phyloP scores from a whole-genome alignment of 2,113 vertebrate genomes.

The Charadrius vociferus region DNA sequence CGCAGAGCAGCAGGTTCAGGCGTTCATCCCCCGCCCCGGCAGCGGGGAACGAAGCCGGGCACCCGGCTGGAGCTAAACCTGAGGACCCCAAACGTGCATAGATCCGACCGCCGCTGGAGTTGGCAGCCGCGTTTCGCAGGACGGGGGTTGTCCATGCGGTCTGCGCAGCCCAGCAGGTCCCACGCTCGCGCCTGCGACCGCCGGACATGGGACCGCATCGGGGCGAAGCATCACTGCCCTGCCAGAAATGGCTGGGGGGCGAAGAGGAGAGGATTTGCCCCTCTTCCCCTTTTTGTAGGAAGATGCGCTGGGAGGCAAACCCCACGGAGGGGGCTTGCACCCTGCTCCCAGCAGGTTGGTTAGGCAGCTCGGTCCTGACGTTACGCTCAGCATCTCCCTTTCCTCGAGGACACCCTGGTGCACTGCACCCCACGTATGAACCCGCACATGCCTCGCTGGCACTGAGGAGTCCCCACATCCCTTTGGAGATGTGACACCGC shows the following conservation, averaged over 20 bases:
- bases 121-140: neutral
- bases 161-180: neutral
- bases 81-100: neutral
- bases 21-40: neutral
- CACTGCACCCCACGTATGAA: neutral
- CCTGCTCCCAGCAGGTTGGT: neutral
- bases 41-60: neutral
- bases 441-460: accelerated
- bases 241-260: neutral
- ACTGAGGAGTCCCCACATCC: accelerated
- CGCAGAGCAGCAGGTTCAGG: neutral
- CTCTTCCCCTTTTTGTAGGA: neutral
- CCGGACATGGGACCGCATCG: accelerated
- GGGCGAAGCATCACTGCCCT: accelerated
- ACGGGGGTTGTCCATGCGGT: accelerated
- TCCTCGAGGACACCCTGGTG: neutral
- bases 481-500: neutral
- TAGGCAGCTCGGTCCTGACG: neutral
- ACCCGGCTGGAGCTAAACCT: neutral
- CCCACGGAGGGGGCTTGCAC: neutral
- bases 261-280: neutral
- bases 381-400: neutral
- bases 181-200: neutral
- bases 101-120: neutral
- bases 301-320: neutral